These are phyloP conservation scores for Melanerpes formicivorus DNA, from an alignment of 2,113 vertebrate genomes.

Conservation along the genomic window DNA sequence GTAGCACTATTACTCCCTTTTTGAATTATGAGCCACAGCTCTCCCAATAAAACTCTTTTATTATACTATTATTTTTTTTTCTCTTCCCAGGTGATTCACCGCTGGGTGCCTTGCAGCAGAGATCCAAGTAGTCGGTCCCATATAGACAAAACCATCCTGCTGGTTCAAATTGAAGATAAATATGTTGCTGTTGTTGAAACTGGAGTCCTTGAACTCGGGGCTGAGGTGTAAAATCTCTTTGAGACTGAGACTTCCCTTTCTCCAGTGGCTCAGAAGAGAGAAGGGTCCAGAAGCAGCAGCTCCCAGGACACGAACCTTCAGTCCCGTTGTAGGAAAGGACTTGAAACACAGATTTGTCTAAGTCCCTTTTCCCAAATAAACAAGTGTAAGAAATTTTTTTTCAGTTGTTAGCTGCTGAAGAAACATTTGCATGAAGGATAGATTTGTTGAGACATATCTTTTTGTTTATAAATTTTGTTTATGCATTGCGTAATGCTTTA, in stretches of 20 bases:
- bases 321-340: conserved; percentile 61
- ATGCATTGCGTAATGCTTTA: conserved; percentile 90
- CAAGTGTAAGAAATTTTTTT: conserved; percentile 75
- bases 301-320: conserved; percentile 20
- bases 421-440: conserved; percentile 91
- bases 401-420: conserved; percentile 80
- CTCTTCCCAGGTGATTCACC: conserved; percentile 93
- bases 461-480: conserved; percentile 87
- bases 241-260: conserved; percentile 60
- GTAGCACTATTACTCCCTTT: background rate
- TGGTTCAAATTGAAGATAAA: conserved; percentile 99
- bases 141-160: conserved; percentile 98
- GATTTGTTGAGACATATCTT: conserved; percentile 79
- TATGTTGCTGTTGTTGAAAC: conserved; percentile 96
- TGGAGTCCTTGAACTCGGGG: conserved; percentile 96
- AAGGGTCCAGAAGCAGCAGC: conserved; percentile 54
- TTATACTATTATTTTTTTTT: background rate
- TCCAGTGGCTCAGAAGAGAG: conserved; percentile 50
- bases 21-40: background rate
- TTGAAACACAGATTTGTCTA: conserved; percentile 69
- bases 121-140: conserved; percentile 95
- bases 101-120: conserved; percentile 99
- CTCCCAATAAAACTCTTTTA: background rate
- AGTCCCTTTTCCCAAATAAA: conserved; percentile 70
- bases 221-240: conserved; percentile 90